These are phyloP conservation scores for Cyprinodon variegatus DNA, from an alignment of 2,113 vertebrate genomes.

Conservation along the genomic window DNA sequence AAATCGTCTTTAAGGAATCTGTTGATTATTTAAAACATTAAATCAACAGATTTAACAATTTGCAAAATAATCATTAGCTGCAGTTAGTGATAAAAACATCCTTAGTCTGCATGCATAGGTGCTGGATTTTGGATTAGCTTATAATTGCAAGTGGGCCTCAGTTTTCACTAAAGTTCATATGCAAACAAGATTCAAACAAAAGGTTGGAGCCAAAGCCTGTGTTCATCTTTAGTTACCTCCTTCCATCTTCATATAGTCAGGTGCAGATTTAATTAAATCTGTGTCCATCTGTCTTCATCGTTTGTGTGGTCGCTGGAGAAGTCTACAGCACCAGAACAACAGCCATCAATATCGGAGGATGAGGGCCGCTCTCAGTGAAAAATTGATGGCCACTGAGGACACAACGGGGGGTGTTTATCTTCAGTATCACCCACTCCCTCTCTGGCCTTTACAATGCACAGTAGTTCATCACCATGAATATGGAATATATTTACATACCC, in stretches of 20 bases:
- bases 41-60: too few relatives aligned
- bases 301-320: constrained; percentile 53
- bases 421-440: constrained; percentile 61
- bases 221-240: constrained; percentile 68
- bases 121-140: background rate
- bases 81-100: too few relatives aligned
- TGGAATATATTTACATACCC: constrained; percentile 64
- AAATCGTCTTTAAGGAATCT: too few relatives aligned
- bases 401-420: constrained; percentile 67
- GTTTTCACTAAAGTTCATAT: background rate
- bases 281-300: constrained; percentile 74
- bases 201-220: constrained; percentile 28
- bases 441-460: constrained; percentile 65
- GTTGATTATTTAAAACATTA: too few relatives aligned
- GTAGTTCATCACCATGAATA: constrained; percentile 71
- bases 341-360: constrained; percentile 61
- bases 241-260: constrained; percentile 76
- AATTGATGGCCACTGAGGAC: constrained; percentile 71
- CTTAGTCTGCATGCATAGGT: too few relatives aligned
- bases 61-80: too few relatives aligned
- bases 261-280: constrained; percentile 73
- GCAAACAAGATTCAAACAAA: constrained; percentile 11
- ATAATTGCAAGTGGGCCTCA: background rate
- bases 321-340: constrained; percentile 20
- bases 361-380: constrained; percentile 61